A percentile compares a stretch with the other conserved stretches of the same genome.
Evolutionary conservation across 2,113 vertebrate genomes (phyloP).

Genomic region (Mohoua ochrocephala): DNA sequence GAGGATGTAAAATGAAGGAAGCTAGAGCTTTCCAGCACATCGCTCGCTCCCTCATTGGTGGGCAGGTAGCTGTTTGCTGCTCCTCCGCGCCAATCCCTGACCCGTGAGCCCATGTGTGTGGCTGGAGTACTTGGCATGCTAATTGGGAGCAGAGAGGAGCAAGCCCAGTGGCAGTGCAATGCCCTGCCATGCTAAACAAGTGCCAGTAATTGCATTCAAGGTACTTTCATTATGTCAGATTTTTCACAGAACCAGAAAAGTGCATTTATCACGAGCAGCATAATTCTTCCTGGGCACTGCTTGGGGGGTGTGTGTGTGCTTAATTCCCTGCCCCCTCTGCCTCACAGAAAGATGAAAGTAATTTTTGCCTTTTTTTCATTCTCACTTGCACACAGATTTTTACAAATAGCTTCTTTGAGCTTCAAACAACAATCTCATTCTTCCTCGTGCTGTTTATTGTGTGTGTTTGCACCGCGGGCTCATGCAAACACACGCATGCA

Average conservation of each 20-base stretch:
- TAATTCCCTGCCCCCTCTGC: conserved; percentile 8
- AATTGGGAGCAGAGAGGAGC: conserved; percentile 76
- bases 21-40: conserved; percentile 55
- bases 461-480: background rate
- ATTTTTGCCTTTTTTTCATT: conserved; percentile 9
- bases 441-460: background rate
- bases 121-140: conserved; percentile 77
- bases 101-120: conserved; percentile 63
- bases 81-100: conserved; percentile 69
- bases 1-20: conserved; percentile 68
- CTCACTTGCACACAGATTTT: conserved; percentile 16
- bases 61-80: conserved; percentile 62
- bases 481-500: conserved; percentile 5
- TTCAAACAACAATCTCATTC: background rate
- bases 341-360: conserved; percentile 29
- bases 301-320: background rate
- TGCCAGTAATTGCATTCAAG: conserved; percentile 62
- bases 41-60: conserved; percentile 45
- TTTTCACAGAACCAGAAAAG: conserved; percentile 71
- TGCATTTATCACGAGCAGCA: conserved; percentile 43
- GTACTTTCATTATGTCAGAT: conserved; percentile 74
- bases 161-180: conserved; percentile 63
- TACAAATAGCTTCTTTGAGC: conserved; percentile 25
- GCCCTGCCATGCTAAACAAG: conserved; percentile 70
- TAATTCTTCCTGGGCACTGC: conserved; percentile 38